Percentiles rank a stretch among this genome's conserved stretches.
These are phyloP conservation scores for Zhuqinia jingwanae DNA, from an alignment of 2,888 invertebrate genomes.

Conservation along the genomic window DNA sequence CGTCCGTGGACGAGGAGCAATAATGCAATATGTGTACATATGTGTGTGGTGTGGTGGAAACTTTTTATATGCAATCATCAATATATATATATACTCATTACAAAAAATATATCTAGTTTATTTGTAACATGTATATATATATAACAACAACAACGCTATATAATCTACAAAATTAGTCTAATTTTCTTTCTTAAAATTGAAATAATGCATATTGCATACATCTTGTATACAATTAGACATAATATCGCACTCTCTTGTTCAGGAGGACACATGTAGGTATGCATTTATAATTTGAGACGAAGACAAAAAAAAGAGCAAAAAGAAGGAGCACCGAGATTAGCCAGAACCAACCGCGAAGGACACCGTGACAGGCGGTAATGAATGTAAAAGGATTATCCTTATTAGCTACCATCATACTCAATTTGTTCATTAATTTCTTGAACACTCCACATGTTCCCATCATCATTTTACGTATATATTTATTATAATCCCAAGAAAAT, in stretches of 20 bases:
- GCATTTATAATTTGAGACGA: conserved; percentile 15
- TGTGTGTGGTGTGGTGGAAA: too few species aligned
- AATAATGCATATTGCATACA: not conserved
- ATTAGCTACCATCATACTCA: not conserved
- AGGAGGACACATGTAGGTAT: not conserved
- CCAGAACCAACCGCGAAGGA: not conserved
- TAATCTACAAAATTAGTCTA: too few species aligned
- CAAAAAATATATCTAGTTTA: too few species aligned
- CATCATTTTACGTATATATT: too few species aligned
- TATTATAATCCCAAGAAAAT: too few species aligned
- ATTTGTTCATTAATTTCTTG: conserved; percentile 36
- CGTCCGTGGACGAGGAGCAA: conserved; percentile 32
- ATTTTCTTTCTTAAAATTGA: not conserved
- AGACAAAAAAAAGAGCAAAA: conserved; percentile 15
- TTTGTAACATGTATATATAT: too few species aligned
- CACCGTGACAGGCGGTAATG: conserved; percentile 48
- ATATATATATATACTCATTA: too few species aligned
- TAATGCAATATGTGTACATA: too few species aligned
- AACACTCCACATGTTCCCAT: too few species aligned
- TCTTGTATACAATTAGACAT: not conserved
- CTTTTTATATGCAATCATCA: not conserved
- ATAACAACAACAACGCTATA: too few species aligned
- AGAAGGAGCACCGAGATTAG: not conserved
- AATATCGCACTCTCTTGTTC: not conserved
- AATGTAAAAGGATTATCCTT: conserved; percentile 28